These are phyloP conservation scores for Sarcophilus harrisii DNA, from an alignment of 2,797 vertebrate species.

Conservation along the genomic window DNA sequence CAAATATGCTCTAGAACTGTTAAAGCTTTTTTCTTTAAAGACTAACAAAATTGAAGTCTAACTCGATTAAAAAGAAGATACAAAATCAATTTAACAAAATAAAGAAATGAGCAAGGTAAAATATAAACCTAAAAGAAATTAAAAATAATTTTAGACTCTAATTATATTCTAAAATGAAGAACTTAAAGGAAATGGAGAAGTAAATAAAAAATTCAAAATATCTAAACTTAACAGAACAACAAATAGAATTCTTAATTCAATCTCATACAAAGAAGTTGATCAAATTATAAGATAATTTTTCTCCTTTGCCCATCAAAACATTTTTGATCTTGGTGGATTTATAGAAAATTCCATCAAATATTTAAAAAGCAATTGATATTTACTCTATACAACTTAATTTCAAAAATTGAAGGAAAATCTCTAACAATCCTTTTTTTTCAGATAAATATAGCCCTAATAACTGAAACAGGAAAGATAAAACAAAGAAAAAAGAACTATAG, in stretches of 20 bases:
- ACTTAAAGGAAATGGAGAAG: background rate
- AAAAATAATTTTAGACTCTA: background rate
- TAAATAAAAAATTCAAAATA: background rate
- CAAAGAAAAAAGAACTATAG: background rate
- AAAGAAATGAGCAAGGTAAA: background rate
- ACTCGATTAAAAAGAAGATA: too few species aligned
- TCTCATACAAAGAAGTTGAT: background rate
- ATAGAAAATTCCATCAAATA: background rate
- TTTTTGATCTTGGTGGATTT: background rate
- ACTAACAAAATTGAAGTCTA: background rate
- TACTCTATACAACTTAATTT: background rate
- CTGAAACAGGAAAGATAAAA: background rate
- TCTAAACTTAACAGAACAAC: background rate
- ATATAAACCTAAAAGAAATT: background rate
- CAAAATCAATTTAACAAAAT: background rate
- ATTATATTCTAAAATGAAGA: background rate
- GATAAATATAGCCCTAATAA: background rate
- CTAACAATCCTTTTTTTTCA: background rate
- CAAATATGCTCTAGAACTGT: background rate
- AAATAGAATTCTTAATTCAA: background rate
- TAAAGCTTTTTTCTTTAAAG: background rate
- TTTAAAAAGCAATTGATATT: background rate
- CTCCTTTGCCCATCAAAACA: background rate
- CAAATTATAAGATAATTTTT: background rate
- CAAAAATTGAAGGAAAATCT: background rate